phyloP scores from a whole-genome alignment of 2,888 invertebrate genomes.

The Hemicrepidius hirtus region DNA sequence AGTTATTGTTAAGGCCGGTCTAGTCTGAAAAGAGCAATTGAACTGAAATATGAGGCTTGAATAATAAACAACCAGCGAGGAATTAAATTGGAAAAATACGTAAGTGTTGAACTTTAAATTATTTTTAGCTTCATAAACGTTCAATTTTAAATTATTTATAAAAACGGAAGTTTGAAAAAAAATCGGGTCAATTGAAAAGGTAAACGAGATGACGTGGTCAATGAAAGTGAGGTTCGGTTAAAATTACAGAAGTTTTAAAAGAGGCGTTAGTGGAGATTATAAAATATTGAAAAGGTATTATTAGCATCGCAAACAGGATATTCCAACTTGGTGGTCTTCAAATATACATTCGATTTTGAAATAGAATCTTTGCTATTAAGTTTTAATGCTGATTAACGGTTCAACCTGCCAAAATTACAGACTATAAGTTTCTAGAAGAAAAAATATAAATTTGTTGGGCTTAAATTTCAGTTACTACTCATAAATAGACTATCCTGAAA shows the following conservation, averaged over 20 bases:
- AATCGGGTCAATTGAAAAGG: neutral
- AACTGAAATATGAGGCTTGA: conserved; percentile 28
- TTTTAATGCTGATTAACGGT: conserved; percentile 10
- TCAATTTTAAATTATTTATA: neutral
- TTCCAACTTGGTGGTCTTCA: conserved; percentile 7
- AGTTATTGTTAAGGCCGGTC: conserved; percentile 26
- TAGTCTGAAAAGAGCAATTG: conserved; percentile 32
- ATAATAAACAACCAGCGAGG: conserved; percentile 9
- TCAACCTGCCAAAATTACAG: conserved; percentile 5
- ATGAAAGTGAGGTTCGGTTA: neutral
- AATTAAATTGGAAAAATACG: conserved; percentile 12
- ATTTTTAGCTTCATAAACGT: neutral
- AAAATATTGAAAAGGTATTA: conserved; percentile 1
- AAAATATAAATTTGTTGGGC: neutral
- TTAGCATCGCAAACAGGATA: neutral
- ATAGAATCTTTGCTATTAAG: neutral
- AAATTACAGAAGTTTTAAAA: conserved; percentile 1
- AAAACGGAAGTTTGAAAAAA: no score
- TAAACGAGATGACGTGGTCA: neutral
- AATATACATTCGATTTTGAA: conserved; percentile 1
- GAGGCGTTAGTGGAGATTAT: neutral
- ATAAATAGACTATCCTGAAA: neutral
- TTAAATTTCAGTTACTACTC: neutral
- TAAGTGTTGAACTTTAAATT: neutral
- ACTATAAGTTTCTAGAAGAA: neutral